Conservation (phyloP, 2,113 vertebrate species). For the Pipa parva region DNA sequence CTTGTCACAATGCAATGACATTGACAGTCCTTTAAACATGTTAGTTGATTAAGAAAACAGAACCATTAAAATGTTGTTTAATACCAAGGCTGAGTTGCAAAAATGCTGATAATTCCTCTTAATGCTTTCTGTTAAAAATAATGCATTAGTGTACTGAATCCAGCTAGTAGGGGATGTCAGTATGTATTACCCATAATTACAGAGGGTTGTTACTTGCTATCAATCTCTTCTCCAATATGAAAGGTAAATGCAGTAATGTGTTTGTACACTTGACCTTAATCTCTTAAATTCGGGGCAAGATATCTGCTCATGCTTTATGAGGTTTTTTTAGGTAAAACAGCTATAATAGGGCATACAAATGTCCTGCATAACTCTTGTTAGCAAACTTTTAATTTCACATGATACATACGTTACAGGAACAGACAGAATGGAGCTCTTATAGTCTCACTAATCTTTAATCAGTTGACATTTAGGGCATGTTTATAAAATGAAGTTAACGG, state of each 20-base stretch:
- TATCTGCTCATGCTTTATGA: not conserved
- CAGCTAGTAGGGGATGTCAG: constrained; percentile 1
- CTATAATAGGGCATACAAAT: no score
- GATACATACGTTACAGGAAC: no score
- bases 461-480: no score
- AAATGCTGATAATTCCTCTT: not conserved
- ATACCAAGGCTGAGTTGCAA: not conserved
- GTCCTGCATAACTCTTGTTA: no score
- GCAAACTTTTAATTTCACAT: no score
- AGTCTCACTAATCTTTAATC: no score
- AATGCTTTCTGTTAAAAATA: constrained; percentile 2
- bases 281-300: not conserved
- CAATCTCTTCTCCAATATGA: constrained; percentile 2
- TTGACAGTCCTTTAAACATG: constrained; percentile 15
- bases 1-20: constrained; percentile 34
- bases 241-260: constrained; percentile 16
- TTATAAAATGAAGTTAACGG: no score
- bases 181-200: constrained; percentile 3
- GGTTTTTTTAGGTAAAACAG: no score
- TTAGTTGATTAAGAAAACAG: constrained; percentile 30
- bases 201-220: constrained; percentile 1
- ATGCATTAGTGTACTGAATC: not conserved
- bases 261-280: constrained; percentile 19
- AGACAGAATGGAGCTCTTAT: no score
- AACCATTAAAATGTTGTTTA: constrained; percentile 21